phyloP scores from a whole-genome alignment of 1,140 invertebrate species.

The Leguminivora glycinivorella region DNA sequence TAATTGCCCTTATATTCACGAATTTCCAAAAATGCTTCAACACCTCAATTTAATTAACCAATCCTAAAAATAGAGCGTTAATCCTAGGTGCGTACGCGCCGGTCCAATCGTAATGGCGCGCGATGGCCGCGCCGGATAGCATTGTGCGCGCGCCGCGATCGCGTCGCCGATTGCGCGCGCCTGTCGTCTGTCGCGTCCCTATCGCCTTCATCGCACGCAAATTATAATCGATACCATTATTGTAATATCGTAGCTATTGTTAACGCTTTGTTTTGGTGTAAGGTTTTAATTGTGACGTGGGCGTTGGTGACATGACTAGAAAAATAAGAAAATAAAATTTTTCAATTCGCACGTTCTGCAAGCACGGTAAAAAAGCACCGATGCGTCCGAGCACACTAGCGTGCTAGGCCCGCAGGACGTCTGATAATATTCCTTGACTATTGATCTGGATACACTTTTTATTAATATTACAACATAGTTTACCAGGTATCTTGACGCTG shows the following conservation, averaged over 20 bases:
- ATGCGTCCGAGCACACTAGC: too few species aligned
- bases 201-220: constrained; percentile 31
- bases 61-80: constrained; percentile 2
- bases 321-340: too few species aligned
- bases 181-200: constrained; percentile 28
- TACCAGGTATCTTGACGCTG: too few species aligned
- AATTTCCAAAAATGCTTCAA: neutral
- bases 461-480: too few species aligned
- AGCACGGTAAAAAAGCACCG: too few species aligned
- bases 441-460: too few species aligned
- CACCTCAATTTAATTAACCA: constrained; percentile 5
- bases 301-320: too few species aligned
- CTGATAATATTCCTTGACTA: too few species aligned
- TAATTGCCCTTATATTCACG: neutral
- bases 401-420: too few species aligned
- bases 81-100: constrained; percentile 8
- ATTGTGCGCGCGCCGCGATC: constrained; percentile 71
- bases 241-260: constrained; percentile 50
- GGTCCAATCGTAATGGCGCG: constrained; percentile 40
- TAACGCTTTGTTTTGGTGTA: constrained; percentile 29
- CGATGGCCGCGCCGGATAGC: constrained; percentile 65
- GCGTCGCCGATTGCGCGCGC: constrained; percentile 31
- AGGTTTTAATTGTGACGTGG: neutral
- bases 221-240: constrained; percentile 34
- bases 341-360: too few species aligned